Conservation (phyloP, 2,797 vertebrate genomes). For the Microctenopoma stevenorrisi region DNA sequence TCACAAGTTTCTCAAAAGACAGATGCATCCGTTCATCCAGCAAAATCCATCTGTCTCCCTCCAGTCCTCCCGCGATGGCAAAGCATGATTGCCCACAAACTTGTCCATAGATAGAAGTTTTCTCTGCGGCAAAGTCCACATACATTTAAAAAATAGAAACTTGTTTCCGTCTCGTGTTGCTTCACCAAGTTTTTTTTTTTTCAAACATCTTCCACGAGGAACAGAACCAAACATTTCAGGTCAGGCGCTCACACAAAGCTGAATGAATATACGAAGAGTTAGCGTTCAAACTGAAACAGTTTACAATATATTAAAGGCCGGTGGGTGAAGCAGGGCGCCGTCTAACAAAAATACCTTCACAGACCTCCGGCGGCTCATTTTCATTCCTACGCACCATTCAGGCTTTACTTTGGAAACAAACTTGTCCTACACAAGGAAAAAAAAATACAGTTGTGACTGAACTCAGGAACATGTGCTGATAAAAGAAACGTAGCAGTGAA, state of each 20-base stretch:
- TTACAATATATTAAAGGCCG: conserved; percentile 15
- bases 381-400: no score
- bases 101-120: conserved; percentile 27
- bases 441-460: conserved; percentile 37
- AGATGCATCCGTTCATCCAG: conserved; percentile 12
- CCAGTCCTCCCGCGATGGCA: background rate
- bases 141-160: conserved; percentile 77
- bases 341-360: conserved; percentile 28
- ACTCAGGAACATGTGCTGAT: conserved; percentile 45
- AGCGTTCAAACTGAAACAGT: conserved; percentile 14
- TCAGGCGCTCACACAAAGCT: conserved; percentile 61
- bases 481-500: conserved; percentile 28
- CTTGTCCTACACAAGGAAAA: conserved; percentile 57
- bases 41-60: conserved; percentile 18
- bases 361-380: conserved; percentile 4
- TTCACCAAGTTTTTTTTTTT: conserved; percentile 34
- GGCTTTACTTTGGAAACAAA: conserved; percentile 35
- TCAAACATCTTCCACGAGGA: conserved; percentile 47
- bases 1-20: conserved; percentile 1
- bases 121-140: conserved; percentile 61
- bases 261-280: conserved; percentile 49
- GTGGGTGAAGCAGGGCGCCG: conserved; percentile 32
- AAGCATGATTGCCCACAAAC: conserved; percentile 45
- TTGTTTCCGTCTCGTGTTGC: conserved; percentile 46
- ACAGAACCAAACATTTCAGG: conserved; percentile 2